These are phyloP conservation scores for Drosophila fulvimacula DNA, from an alignment of 2,888 invertebrate genomes.

Conservation along the genomic window DNA sequence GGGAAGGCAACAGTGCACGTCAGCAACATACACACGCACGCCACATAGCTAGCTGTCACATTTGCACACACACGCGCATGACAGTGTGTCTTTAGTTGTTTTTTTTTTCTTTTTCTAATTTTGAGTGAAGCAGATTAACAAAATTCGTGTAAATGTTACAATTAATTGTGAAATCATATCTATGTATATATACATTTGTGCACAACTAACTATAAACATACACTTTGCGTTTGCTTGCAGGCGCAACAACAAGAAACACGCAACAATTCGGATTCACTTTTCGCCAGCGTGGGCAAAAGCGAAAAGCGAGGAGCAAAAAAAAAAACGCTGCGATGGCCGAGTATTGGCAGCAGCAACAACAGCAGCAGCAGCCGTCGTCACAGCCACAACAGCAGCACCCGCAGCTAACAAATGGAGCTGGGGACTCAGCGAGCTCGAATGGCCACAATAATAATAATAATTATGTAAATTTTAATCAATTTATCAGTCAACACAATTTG, in stretches of 20 bases:
- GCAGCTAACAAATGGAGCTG: constrained; percentile 32
- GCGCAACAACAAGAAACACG: constrained; percentile 15
- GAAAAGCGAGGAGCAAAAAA: constrained; percentile 48
- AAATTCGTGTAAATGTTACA: constrained; percentile 58
- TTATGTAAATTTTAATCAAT: constrained; percentile 84
- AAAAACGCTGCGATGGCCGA: constrained; percentile 62
- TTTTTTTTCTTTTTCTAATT: constrained; percentile 41
- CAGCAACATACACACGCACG: constrained; percentile 44
- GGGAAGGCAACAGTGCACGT: constrained; percentile 47
- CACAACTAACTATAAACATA: constrained; percentile 8
- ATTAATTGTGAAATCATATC: constrained; percentile 53
- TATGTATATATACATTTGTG: constrained; percentile 7
- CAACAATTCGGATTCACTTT: constrained; percentile 51
- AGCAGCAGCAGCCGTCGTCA: constrained; percentile 28
- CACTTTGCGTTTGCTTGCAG: constrained; percentile 34
- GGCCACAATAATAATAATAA: constrained; percentile 73
- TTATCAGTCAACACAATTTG: constrained; percentile 83
- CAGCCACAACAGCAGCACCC: constrained; percentile 9
- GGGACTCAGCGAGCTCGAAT: constrained; percentile 19
- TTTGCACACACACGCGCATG: constrained; percentile 48
- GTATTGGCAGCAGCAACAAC: constrained; percentile 58
- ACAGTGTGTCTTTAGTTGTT: constrained; percentile 44
- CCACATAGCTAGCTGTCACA: constrained; percentile 42
- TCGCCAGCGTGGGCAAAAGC: constrained; percentile 51
- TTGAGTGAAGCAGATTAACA: constrained; percentile 38